Conservation (phyloP, 2,888 invertebrate species). For the Plusia festucae region DNA sequence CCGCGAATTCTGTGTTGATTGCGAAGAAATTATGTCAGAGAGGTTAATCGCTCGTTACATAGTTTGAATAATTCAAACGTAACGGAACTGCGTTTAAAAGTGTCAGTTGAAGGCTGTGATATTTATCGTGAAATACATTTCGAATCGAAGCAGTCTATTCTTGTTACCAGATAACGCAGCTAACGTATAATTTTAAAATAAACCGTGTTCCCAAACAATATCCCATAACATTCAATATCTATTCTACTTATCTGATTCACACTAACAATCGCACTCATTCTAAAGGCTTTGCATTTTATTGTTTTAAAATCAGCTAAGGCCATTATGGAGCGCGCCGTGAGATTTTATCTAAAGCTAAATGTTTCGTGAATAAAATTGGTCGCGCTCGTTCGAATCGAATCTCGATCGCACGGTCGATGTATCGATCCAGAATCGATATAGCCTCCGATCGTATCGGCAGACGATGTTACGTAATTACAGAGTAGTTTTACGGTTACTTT, state of each 20-base stretch:
- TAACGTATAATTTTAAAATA: constrained; percentile 69
- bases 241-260: constrained; percentile 81
- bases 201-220: constrained; percentile 68
- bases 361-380: constrained; percentile 88
- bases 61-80: constrained; percentile 36
- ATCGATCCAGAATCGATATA: constrained; percentile 68
- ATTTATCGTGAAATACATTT: constrained; percentile 50
- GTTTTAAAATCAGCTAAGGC: constrained; percentile 76
- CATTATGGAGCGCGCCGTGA: constrained; percentile 71
- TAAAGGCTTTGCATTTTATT: constrained; percentile 77
- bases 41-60: constrained; percentile 49
- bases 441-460: constrained; percentile 74
- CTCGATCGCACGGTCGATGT: constrained; percentile 72
- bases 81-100: constrained; percentile 49
- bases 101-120: constrained; percentile 41
- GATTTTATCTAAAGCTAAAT: constrained; percentile 86
- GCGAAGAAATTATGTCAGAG: constrained; percentile 59
- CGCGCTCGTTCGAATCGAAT: constrained; percentile 82
- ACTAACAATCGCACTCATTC: constrained; percentile 81
- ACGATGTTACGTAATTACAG: constrained; percentile 85
- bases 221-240: constrained; percentile 73
- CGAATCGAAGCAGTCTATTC: constrained; percentile 37
- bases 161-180: constrained; percentile 62
- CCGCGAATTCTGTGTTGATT: constrained; percentile 71
- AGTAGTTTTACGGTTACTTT: constrained; percentile 68